These are phyloP conservation scores for Pseudolycoriella hygida DNA, from an alignment of 2,888 invertebrate genomes.

Conservation along the genomic window DNA sequence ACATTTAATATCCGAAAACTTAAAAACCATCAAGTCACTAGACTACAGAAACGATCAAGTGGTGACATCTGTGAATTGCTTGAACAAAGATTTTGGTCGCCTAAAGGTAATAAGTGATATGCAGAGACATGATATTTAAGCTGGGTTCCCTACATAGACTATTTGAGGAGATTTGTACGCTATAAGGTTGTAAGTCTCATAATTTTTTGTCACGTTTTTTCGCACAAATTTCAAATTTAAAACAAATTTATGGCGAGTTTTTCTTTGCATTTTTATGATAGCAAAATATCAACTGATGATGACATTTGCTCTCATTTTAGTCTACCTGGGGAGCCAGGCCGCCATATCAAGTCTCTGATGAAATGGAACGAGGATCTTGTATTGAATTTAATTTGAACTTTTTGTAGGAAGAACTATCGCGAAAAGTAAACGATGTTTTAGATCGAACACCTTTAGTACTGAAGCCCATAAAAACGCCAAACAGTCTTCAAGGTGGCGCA, in stretches of 20 bases:
- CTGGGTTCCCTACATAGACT: too few species aligned
- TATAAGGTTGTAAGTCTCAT: slow-evolving; percentile 2
- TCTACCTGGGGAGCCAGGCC: too few species aligned
- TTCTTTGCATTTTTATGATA: too few species aligned
- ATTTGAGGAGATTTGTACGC: too few species aligned
- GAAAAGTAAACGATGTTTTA: slow-evolving; percentile 53
- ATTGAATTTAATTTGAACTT: too few species aligned
- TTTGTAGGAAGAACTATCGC: slow-evolving; percentile 56
- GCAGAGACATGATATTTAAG: too few species aligned
- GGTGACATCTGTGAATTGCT: slow-evolving; percentile 40
- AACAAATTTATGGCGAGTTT: too few species aligned
- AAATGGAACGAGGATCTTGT: too few species aligned
- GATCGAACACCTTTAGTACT: slow-evolving; percentile 56
- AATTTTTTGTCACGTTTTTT: slow-evolving; percentile 1
- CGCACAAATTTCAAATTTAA: too few species aligned
- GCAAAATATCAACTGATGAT: too few species aligned
- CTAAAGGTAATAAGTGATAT: slow-evolving; percentile 62
- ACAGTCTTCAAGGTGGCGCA: slow-evolving; percentile 31
- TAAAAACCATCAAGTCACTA: slow-evolving; percentile 46
- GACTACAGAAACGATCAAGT: slow-evolving; percentile 45
- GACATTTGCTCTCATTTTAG: too few species aligned
- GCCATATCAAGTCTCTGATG: too few species aligned
- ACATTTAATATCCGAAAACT: slow-evolving; percentile 68
- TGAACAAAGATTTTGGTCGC: slow-evolving; percentile 50
- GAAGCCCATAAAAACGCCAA: slow-evolving; percentile 43